Base-by-base conservation (phyloP, 2,797 vertebrate genomes). In the Ataeniobius toweri region DNA sequence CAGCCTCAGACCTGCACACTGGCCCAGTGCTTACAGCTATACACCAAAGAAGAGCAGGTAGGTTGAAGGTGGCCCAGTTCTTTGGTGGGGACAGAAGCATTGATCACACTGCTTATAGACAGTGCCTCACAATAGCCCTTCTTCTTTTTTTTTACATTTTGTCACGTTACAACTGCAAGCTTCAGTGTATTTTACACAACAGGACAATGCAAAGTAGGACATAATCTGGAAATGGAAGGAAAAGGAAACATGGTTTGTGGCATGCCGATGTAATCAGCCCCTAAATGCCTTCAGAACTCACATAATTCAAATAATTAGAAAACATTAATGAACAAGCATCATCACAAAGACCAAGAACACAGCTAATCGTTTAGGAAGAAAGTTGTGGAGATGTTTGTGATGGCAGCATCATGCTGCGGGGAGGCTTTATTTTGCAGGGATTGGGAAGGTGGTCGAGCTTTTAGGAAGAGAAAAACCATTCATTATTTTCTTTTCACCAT, bases 21-120 rank as follows among this genome's bases (percentile, higher is more conserved):
- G 13, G 96, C 98, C 79, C 98, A 99, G 94, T 99, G 98, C 93
- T 99, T 99, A 94, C 98, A 99, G 85, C 97, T 99, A 77, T 99
- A 99, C 96, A 99, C 98, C 96, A 99, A 99, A 97, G 98, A 99
- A 95, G 98, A 99, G 61, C 97, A 98, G 97, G 98, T 99, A 88
- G 0, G 70, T n/a, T 6, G 65, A n/a, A 7, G 24, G 36, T 12
- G 53, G 5, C 7, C 13, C 1, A 24, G n/a, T 48, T 16, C 24
- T 26, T 24, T 16, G 24, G 41, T 6, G 56, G 39, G 65, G 65
- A 6, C 12, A 10, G 63, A 41, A 41, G 36, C 39, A n/a, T 16
- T 69, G 67, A 68, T 41, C 55, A 9, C 55, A 8, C 55, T n/a
- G 55, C 24, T 8, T 44, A 67, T 10, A 68, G 39, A n/a, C 36